Evolutionary conservation across 2,113 vertebrate species (phyloP), one percentile per base, ranked within the genome.

Genomic region (Rhinolophus sinicus): DNA sequence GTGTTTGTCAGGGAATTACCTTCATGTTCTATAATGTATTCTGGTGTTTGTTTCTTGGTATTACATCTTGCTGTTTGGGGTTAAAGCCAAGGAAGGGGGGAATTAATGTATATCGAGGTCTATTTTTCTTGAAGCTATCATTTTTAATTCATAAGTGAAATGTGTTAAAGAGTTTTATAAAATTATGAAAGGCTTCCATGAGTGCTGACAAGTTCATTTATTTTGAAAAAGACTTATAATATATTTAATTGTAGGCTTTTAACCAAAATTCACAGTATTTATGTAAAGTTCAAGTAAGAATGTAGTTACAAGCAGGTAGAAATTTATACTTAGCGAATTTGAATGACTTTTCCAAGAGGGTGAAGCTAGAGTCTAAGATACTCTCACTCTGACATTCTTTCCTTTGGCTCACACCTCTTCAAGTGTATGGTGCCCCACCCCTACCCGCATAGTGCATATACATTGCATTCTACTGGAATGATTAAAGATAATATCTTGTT

Each of bases 71-170:
- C 52, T 75, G 80, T 35, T 40, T 56, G 97, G 56, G 84, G 58
- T 92, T 97, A 80, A 84, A 56, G 26, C 18, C 12, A 89, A 83
- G 65, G 52, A 97, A 86, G 15, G 38, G 64, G 60, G 87, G 95
- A 91, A 78, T 64, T 90, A 69, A 35, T 95, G n/a, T 12, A n/a
- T 50, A 95, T 76, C 14, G 0, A 84, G 38, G 67, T 67, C 50
- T 84, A 40, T 86, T 94, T 97, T 28, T 93, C 19, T 70, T 81
- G 78, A 95, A 64, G 67, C 9, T 93, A 62, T 86, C 2, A 58
- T 85, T 97, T 97, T 90, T 72, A 50, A 0, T 1, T 97, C 69
- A 87, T 91, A 83, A 96, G 14, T 87, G 73, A 95, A 94, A 96
- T 80, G 28, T 92, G 50, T 92, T 90, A 35, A 47, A 89, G 21